Evolutionary conservation across 2,113 vertebrate genomes (phyloP), one percentile per base, ranked within the genome.

Genomic region (Lethenteron reissneri): DNA sequence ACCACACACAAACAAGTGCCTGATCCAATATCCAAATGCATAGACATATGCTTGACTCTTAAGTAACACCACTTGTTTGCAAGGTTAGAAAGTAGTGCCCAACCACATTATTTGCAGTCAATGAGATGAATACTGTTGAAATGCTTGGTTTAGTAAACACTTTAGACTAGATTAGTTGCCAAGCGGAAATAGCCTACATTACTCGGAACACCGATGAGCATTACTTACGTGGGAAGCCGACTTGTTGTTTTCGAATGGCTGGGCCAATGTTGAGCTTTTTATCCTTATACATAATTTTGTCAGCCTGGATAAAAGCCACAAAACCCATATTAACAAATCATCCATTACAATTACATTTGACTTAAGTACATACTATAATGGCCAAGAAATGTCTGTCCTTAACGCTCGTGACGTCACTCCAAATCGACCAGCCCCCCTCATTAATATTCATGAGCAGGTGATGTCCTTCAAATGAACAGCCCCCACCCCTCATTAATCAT

Each of bases 231-330:
- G 81, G 77, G 73, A 78, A 76, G 70, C 80, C 80, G 74, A 80
- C 71, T 78, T 83, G 82, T 57, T 82, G 83, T 75, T 84, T 91
- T 77, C 82, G 83, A 78, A 88, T 76, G 71, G 89, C 89, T 73
- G 84, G 87, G 73, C 83, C 85, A 74, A 91, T 84, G 78, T 81
- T 85, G 77, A 90, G 76, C 78, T 81, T 85, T 81, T 83, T 88
- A 77, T 85, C 83, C 73, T 83, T 86, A 74, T 85, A 86, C 75
- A 75, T 81, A 75, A 92, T 76, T 64, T 81, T 82, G 73, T 82
- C 82, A 73, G 77, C 80, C 88, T 92, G 80, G 72, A 2, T 7
- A 41, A 81, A 80, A 56, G n/a, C 57, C 25, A 71, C 58, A 13
- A 11, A 5, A 4, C n/a, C 21, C 14, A 72, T 12, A 9, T 41